Percentiles rank a stretch among this genome's conserved stretches.
Evolutionary conservation across 2,113 vertebrate species (phyloP).

Genomic region (Micronycteris hirsuta): DNA sequence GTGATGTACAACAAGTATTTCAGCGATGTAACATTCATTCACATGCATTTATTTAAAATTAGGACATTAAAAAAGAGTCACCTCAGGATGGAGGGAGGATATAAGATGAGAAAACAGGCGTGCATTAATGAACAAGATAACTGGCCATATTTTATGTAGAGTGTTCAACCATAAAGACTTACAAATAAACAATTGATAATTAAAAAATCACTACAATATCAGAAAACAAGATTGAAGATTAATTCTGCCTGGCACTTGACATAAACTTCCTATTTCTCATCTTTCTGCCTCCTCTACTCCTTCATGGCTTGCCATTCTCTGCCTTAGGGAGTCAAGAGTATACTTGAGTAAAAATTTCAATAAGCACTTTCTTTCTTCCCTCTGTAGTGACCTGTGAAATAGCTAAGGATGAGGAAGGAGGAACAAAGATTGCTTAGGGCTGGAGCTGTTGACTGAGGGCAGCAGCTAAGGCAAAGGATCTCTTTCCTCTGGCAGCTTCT

Average conservation of each 20-base stretch:
- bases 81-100: not conserved
- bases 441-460: not conserved
- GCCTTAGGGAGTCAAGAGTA: not conserved
- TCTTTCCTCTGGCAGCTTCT: not conserved
- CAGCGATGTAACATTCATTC: not conserved
- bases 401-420: not conserved
- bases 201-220: not conserved
- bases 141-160: not conserved
- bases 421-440: not conserved
- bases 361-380: not conserved
- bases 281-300: not conserved
- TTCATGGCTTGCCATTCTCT: not conserved
- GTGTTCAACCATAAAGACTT: not conserved
- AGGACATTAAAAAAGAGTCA: not conserved
- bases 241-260: not conserved
- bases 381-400: not conserved
- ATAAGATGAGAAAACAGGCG: not conserved
- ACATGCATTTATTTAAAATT: slow-evolving; percentile 29
- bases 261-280: not conserved
- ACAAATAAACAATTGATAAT: not conserved
- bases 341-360: not conserved
- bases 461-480: not conserved
- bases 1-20: not conserved
- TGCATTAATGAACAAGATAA: not conserved
- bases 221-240: not conserved